These are phyloP conservation scores for Scartelaos histophorus DNA, from an alignment of 2,113 vertebrate genomes.

Conservation along the genomic window DNA sequence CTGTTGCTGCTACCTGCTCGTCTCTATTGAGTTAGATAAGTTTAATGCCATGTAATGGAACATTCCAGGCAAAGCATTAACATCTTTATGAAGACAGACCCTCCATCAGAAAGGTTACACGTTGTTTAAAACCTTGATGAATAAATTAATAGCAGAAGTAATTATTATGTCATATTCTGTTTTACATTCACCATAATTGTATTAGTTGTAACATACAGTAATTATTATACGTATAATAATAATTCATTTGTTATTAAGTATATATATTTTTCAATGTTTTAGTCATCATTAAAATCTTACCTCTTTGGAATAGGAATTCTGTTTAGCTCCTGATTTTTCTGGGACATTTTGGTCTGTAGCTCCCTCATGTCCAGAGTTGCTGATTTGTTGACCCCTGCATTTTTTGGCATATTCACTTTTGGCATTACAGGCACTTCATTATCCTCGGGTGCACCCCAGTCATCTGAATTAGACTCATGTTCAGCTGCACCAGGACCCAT, in stretches of 20 bases:
- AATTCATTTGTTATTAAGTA: no score
- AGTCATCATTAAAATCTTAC: constrained; percentile 41
- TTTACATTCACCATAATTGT: not conserved
- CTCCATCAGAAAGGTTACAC: not conserved
- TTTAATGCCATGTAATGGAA: no score
- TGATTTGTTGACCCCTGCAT: constrained; percentile 30
- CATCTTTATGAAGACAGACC: not conserved
- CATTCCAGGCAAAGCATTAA: not conserved
- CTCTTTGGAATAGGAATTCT: constrained; percentile 49
- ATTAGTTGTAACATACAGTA: not conserved
- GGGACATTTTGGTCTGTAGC: constrained; percentile 60
- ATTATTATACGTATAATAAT: no score
- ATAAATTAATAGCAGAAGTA: not conserved
- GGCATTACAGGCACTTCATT: constrained; percentile 25
- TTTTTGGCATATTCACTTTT: constrained; percentile 26
- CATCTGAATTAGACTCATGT: constrained; percentile 60
- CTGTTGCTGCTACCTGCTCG: no score
- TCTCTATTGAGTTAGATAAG: no score
- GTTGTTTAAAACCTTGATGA: not conserved
- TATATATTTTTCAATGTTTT: not conserved
- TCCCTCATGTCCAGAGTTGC: constrained; percentile 66
- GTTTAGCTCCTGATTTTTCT: constrained; percentile 50
- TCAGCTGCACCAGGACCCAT: constrained; percentile 40
- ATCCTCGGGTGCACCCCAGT: constrained; percentile 71
- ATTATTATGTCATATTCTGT: not conserved